Conservation (phyloP, 2,797 vertebrate species). For the Nasua narica region DNA sequence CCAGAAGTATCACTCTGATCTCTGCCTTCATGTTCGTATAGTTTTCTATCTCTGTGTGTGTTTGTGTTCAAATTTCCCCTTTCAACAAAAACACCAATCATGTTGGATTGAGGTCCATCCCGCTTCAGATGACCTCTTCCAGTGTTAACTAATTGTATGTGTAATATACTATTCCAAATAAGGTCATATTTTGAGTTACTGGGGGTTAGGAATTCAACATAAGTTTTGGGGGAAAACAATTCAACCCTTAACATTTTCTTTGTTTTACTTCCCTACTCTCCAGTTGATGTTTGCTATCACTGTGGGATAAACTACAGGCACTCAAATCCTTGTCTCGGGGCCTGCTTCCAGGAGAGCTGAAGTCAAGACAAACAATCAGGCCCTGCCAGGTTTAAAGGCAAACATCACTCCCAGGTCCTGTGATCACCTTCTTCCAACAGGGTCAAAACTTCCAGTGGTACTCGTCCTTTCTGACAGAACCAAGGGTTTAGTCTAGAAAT, state of each 20-base stretch:
- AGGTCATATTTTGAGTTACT: background rate
- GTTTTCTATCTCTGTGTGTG: background rate
- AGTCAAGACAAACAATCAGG: background rate
- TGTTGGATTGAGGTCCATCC: background rate
- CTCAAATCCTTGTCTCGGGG: background rate
- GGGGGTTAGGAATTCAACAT: background rate
- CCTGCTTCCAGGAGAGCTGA: background rate
- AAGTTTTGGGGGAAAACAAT: background rate
- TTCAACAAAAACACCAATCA: background rate
- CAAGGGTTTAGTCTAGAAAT: background rate
- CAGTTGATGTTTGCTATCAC: background rate
- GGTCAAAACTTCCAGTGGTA: background rate
- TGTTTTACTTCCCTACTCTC: background rate
- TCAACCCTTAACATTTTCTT: background rate
- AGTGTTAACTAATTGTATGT: background rate
- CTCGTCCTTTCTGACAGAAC: background rate
- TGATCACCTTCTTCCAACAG: background rate
- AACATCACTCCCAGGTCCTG: background rate
- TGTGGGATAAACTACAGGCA: background rate
- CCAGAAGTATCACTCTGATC: background rate
- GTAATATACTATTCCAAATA: background rate
- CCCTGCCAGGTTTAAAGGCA: background rate
- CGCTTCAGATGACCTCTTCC: background rate
- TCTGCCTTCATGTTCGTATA: background rate
- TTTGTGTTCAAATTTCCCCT: background rate